phyloP scores from a whole-genome alignment of 2,888 invertebrate genomes.

The Onchidella celtica region DNA sequence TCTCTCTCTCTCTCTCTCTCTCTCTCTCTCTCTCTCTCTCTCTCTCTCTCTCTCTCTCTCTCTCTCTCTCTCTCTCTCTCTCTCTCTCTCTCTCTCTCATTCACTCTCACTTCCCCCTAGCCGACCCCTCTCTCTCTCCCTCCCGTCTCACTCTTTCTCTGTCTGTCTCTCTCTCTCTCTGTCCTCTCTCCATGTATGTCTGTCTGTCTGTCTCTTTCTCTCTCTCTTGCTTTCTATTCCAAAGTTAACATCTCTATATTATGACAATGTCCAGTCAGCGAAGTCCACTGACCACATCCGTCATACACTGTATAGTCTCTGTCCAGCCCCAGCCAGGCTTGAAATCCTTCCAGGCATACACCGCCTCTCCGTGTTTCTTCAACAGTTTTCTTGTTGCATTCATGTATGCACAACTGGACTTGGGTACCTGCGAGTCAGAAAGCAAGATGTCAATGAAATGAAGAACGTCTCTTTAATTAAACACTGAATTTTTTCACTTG shows the following conservation, averaged over 20 bases:
- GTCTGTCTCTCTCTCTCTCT: too few relatives aligned
- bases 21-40: background rate
- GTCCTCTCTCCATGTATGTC: too few relatives aligned
- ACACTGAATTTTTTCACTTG: too few relatives aligned
- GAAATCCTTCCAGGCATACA: constrained; percentile 36
- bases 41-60: background rate
- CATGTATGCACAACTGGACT: constrained; percentile 44
- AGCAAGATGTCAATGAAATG: background rate
- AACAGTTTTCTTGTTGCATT: constrained; percentile 36
- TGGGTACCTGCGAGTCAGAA: constrained; percentile 38
- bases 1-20: background rate
- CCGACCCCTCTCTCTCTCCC: background rate
- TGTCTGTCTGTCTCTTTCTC: too few relatives aligned
- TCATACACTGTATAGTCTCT: constrained; percentile 39
- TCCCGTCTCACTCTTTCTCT: too few relatives aligned
- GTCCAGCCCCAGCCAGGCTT: constrained; percentile 48
- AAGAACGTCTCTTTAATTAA: too few relatives aligned
- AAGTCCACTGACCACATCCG: background rate
- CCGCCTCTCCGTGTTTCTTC: constrained; percentile 8
- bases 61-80: background rate
- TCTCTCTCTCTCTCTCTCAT: background rate
- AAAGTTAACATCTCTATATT: too few relatives aligned
- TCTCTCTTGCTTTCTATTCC: too few relatives aligned
- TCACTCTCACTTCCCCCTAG: too few relatives aligned
- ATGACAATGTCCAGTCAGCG: too few relatives aligned